Conservation (phyloP, 2,113 vertebrate species). For the Etheostoma cragini region DNA sequence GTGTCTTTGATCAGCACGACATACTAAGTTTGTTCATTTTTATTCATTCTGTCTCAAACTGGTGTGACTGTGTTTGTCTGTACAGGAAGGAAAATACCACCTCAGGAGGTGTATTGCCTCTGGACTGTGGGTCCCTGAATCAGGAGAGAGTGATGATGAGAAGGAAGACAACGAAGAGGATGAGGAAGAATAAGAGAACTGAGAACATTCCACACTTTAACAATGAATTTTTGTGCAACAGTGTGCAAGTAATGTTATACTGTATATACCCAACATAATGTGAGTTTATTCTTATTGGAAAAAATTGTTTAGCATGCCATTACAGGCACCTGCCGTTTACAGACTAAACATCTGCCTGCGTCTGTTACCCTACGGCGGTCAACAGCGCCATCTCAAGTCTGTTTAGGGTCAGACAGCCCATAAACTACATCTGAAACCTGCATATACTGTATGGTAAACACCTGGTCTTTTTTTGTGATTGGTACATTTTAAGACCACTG, state of each 20-base stretch:
- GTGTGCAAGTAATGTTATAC: neutral
- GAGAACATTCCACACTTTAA: neutral
- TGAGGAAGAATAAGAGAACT: constrained; percentile 35
- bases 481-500: too few relatives aligned
- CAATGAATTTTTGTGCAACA: neutral
- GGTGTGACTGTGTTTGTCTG: constrained; percentile 9
- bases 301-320: too few relatives aligned
- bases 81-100: constrained; percentile 86
- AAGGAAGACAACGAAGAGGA: constrained; percentile 11
- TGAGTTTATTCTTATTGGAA: neutral
- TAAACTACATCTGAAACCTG: neutral
- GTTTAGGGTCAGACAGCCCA: neutral
- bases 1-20: neutral
- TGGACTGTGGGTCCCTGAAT: constrained; percentile 90
- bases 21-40: neutral
- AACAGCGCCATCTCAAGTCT: constrained; percentile 39
- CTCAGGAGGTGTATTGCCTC: constrained; percentile 89
- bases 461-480: neutral
- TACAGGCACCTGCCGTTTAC: neutral
- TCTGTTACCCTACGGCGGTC: neutral
- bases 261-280: neutral
- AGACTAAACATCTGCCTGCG: too few relatives aligned
- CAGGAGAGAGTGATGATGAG: constrained; percentile 56
- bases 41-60: neutral
- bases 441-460: neutral